Base-by-base conservation (phyloP, 2,888 invertebrate genomes). In the Boloria euphrosyne region DNA sequence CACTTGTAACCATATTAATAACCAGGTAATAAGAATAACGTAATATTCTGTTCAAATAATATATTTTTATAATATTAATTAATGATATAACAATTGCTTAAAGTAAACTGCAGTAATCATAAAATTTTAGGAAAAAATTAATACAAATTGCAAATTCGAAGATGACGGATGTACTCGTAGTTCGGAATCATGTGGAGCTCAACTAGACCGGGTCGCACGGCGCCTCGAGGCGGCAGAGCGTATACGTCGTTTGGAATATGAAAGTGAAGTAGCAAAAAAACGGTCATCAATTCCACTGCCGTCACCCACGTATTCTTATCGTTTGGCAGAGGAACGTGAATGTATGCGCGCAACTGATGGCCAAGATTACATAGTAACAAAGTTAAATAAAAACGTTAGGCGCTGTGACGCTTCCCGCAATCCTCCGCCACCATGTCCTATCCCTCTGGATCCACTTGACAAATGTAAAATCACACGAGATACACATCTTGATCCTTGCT, bases 271-370 rank as follows among this genome's bases (percentile, higher is more conserved):
- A 61, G 18, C 67, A 63, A 63, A 61, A 55, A 54, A 46, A 64
- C 62, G 27, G 46, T 59, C 61, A n/a, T 62, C 27, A 22, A 54
- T 27, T 27, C 51, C 52, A 43, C 10, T 16, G 14, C 68, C 62
- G 22, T 66, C 54, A 58, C 66, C 63, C 17, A 67, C 62, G 10
- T 60, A 63, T 55, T 27, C 59, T 14, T 69, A 63, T 31, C 27
- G 54, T 7, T 72, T 71, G 13, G 52, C 66, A 13, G 70, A 69
- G 54, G 79, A 75, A 65, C 75, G 78, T 50, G 72, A 69, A 63
- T 79, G 81, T 69, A 69, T 74, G 62, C 77, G 78, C 68, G 80
- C 80, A 67, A 76, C 78, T 44, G 80, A 80, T 73, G 80, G 80
- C 47, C 74, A 74, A 65, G 71, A 75, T 65, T 79, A 79, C 73